Conservation (phyloP, 1,140 invertebrate genomes). For the Argopecten irradians region DNA sequence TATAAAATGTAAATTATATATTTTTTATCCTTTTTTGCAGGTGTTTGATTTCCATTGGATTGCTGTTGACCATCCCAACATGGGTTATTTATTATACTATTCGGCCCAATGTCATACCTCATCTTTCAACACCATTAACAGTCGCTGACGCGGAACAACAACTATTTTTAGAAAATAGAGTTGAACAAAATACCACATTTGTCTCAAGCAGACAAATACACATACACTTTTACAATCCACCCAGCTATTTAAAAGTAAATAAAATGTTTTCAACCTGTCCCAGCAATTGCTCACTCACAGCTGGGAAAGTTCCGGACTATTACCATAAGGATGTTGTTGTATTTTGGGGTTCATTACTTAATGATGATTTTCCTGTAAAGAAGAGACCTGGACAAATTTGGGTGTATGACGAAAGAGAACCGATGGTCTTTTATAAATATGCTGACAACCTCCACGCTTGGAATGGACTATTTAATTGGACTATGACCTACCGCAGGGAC, state of each 20-base stretch:
- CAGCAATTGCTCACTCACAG: not conserved
- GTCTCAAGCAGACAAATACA: not conserved
- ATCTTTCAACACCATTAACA: no score
- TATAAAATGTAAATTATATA: no score
- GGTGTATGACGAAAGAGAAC: not conserved
- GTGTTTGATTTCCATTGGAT: no score
- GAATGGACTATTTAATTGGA: constrained; percentile 81
- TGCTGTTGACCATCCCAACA: no score
- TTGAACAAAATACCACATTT: no score
- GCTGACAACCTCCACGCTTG: not conserved
- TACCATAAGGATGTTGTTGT: not conserved
- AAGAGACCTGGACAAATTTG: not conserved
- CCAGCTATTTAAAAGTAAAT: not conserved
- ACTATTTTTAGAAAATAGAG: no score
- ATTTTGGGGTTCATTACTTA: not conserved
- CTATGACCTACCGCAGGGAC: constrained; percentile 85
- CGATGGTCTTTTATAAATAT: no score
- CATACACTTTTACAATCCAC: not conserved
- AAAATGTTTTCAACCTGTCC: not conserved
- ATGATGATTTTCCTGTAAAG: not conserved
- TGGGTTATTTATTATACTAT: no score
- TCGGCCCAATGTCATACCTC: no score
- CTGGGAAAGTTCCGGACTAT: not conserved
- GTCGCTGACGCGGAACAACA: no score
- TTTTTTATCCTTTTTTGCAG: no score